Evolutionary conservation across 2,797 vertebrate species (phyloP).

Genomic region (Oreochromis grahami): DNA sequence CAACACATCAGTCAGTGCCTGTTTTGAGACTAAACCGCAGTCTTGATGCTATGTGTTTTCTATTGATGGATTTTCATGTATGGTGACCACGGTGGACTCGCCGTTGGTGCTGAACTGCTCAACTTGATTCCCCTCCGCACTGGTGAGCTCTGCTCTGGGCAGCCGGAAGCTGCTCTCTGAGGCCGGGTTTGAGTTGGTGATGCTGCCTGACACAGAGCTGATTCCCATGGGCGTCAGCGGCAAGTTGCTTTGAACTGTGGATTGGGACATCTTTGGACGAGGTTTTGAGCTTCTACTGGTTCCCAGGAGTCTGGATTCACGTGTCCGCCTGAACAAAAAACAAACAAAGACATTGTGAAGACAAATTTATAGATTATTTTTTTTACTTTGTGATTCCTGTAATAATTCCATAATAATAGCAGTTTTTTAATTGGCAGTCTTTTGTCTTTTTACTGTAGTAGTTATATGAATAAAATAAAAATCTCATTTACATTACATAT

Average conservation of each 20-base stretch:
- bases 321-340: conserved; percentile 61
- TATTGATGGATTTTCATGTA: conserved; percentile 46
- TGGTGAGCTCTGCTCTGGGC: conserved; percentile 50
- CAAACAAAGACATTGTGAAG: neutral
- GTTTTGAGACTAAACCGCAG: neutral
- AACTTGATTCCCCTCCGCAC: conserved; percentile 31
- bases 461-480: neutral
- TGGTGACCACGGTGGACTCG: conserved; percentile 64
- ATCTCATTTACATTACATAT: neutral
- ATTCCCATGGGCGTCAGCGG: conserved; percentile 42
- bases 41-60: conserved; percentile 69
- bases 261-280: conserved; percentile 56
- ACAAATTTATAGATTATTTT: neutral
- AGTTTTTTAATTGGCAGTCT: neutral
- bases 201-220: conserved; percentile 46
- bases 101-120: conserved; percentile 66
- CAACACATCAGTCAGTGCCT: conserved; percentile 8
- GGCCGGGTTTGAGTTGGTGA: neutral
- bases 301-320: conserved; percentile 69
- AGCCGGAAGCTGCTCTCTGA: conserved; percentile 49
- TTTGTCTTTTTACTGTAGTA: neutral
- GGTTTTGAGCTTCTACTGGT: conserved; percentile 55
- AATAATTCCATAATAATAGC: neutral
- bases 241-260: conserved; percentile 49
- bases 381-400: neutral